Evolutionary conservation across 1,140 invertebrate genomes (phyloP).

Genomic region (Macrotrachela quadricornifera): DNA sequence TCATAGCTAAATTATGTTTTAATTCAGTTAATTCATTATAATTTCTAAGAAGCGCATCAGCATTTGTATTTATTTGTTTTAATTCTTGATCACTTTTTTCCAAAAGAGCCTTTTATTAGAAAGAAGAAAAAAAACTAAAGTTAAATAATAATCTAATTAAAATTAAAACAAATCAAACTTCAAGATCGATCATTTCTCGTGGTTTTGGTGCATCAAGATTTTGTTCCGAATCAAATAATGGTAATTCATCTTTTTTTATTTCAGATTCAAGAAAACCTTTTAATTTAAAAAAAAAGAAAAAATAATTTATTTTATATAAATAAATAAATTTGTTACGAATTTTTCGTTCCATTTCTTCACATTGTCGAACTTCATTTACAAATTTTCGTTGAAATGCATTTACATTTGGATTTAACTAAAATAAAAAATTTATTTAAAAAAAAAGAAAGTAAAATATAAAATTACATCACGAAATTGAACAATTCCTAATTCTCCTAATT

Average conservation of each 20-base stretch:
- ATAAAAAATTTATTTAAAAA: not conserved
- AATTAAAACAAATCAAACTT: slow-evolving; percentile 46
- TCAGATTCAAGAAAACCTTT: slow-evolving; percentile 71
- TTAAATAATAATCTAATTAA: no score
- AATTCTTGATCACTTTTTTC: slow-evolving; percentile 27
- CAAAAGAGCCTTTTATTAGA: slow-evolving; percentile 16
- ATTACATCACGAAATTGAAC: slow-evolving; percentile 31
- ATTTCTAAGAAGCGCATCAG: slow-evolving; percentile 73
- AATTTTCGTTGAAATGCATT: slow-evolving; percentile 35
- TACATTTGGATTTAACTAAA: slow-evolving; percentile 19
- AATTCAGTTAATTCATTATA: slow-evolving; percentile 77
- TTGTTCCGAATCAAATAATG: slow-evolving; percentile 71
- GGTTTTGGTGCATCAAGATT: slow-evolving; percentile 83
- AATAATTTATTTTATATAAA: slow-evolving; percentile 28
- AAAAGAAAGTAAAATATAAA: not conserved
- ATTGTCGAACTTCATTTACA: slow-evolving; percentile 26
- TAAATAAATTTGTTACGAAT: slow-evolving; percentile 17
- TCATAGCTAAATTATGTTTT: slow-evolving; percentile 72
- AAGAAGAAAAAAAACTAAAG: no score
- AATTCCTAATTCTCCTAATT: slow-evolving; percentile 29
- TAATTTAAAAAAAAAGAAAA: not conserved
- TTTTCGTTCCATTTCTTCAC: slow-evolving; percentile 32
- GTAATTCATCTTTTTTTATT: slow-evolving; percentile 76
- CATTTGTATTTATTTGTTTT: slow-evolving; percentile 55
- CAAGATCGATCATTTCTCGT: slow-evolving; percentile 81